These are phyloP conservation scores for Hipparchia sbordonii DNA, from an alignment of 2,888 invertebrate species.

Conservation along the genomic window DNA sequence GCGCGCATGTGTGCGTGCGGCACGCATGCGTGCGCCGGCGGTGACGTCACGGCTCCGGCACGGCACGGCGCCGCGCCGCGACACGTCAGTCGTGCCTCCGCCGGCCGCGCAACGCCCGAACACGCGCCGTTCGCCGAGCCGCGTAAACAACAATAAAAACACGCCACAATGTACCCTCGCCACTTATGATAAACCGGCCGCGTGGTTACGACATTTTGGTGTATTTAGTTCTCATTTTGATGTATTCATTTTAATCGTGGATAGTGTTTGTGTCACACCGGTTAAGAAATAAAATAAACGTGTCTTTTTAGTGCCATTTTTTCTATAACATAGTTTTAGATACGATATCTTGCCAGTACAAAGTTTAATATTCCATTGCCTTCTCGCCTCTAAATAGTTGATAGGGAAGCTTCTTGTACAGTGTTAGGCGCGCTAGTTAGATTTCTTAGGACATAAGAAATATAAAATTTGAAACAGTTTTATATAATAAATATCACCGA, in stretches of 20 bases:
- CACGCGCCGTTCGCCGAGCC: slow-evolving; percentile 47
- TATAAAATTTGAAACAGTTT: slow-evolving; percentile 49
- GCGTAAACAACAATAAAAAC: slow-evolving; percentile 70
- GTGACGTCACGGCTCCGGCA: slow-evolving; percentile 39
- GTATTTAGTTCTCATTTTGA: slow-evolving; percentile 71
- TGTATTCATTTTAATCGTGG: slow-evolving; percentile 67
- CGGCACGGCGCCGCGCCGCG: slow-evolving; percentile 36
- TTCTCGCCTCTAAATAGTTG: slow-evolving; percentile 69
- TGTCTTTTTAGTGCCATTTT: slow-evolving; percentile 82
- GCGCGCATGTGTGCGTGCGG: slow-evolving; percentile 44
- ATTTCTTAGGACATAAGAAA: slow-evolving; percentile 43
- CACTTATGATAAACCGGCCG: slow-evolving; percentile 62
- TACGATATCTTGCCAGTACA: slow-evolving; percentile 76
- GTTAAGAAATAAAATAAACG: slow-evolving; percentile 55
- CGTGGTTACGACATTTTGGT: slow-evolving; percentile 51
- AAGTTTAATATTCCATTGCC: slow-evolving; percentile 76
- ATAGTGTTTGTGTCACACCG: slow-evolving; percentile 53
- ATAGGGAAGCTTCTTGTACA: slow-evolving; percentile 66
- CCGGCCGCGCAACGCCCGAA: slow-evolving; percentile 47
- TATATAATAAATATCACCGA: slow-evolving; percentile 55
- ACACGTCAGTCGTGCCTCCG: slow-evolving; percentile 48
- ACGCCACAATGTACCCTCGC: slow-evolving; percentile 61
- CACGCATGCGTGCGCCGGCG: slow-evolving; percentile 19
- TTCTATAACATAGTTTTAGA: slow-evolving; percentile 62
- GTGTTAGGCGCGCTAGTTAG: slow-evolving; percentile 72